Evolutionary conservation across 2,888 invertebrate genomes (phyloP), one percentile per base, ranked within the genome.

Genomic region (Hyalella azteca): DNA sequence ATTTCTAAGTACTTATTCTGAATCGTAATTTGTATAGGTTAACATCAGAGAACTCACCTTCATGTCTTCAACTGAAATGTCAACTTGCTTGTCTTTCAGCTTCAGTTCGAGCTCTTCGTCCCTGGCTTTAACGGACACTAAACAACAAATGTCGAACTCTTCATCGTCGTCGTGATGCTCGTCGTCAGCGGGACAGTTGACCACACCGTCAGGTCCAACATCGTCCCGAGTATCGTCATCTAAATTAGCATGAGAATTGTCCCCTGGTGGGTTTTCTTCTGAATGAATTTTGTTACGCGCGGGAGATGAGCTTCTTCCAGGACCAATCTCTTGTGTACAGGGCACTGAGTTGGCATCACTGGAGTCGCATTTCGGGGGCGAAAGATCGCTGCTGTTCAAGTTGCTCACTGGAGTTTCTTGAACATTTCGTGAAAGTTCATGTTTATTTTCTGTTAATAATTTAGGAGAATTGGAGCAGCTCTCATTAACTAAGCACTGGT

Each of bases 61-160:
- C 29, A 75, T 41, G n/a, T 75, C 75, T 19, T 45, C 75, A 2
- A 75, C 26, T 11, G 75, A 41, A 36, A 45, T 75, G 22, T 75
- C 75, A 41, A 75, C 41, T 3, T 73, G 13, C 45, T 75, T 75
- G 45, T 75, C 75, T 19, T 75, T 75, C n/a, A 75, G 29, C 19
- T 75, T 41, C 39, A 75, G 45, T 75, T 75, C 75, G 3, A 75
- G 2, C 29, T 75, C 75, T 0, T 41, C 45, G n/a, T 75, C 75
- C 29, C 45, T 75, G 22, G 29, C 7, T n/a, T 75, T 75, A 22
- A 75, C 75, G 29, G 45, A 41, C 41, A 22, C 75, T 1, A 75
- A 22, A 41, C 29, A 13, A 9, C 13, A 75, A 45, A 75, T 45
- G 29, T 75, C 75, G 13, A 66, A 36, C 39, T 32, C 66, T 19